Conservation (phyloP, 2,113 vertebrate species). For the Rafetus swinhoei region DNA sequence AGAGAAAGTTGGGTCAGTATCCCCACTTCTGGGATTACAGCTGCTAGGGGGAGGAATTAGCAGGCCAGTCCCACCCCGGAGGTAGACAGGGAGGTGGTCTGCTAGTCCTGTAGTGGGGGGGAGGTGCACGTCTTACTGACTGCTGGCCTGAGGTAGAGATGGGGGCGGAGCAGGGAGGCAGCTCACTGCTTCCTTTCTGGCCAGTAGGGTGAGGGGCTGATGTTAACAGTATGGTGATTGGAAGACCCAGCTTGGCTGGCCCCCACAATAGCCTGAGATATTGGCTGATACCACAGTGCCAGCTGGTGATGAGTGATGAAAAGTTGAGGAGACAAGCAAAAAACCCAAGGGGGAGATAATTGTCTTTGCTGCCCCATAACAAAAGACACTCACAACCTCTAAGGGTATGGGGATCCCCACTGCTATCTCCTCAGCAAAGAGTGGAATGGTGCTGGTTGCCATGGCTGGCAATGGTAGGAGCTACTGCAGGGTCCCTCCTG, state of each 20-base stretch:
- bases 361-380: neutral
- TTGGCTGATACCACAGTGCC: neutral
- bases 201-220: neutral
- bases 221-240: neutral
- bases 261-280: neutral
- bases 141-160: neutral
- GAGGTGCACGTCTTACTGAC: neutral
- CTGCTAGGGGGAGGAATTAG: neutral
- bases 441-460: neutral
- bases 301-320: neutral
- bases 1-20: neutral
- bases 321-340: neutral
- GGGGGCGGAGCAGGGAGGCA: neutral
- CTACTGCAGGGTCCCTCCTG: neutral
- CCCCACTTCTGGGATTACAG: neutral
- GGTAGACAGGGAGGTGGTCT: neutral
- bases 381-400: neutral
- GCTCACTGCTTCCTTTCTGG: neutral
- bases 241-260: neutral
- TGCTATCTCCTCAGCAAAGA: neutral
- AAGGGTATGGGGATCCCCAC: neutral
- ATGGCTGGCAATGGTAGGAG: neutral
- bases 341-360: neutral
- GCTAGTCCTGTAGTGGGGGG: neutral
- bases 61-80: neutral